phyloP scores from a whole-genome alignment of 2,113 vertebrate genomes.

The Sigmodon hispidus region DNA sequence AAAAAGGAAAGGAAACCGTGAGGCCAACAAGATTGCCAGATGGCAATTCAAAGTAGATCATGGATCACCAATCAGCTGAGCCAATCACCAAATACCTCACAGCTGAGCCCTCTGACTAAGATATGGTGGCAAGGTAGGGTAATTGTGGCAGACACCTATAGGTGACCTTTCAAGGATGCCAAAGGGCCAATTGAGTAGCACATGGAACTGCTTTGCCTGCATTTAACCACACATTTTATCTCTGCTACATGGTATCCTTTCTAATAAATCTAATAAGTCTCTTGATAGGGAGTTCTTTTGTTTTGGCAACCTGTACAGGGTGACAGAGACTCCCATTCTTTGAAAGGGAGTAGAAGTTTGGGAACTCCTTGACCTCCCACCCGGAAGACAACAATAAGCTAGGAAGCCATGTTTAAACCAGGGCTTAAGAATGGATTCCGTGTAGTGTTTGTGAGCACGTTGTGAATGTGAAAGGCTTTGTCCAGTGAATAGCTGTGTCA shows the following conservation, averaged over 20 bases:
- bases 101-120: neutral
- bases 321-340: slow-evolving; percentile 6
- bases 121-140: neutral
- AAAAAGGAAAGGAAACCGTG: neutral
- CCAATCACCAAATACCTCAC: neutral
- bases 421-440: neutral
- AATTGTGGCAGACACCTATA: neutral
- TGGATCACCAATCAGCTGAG: neutral
- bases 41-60: neutral
- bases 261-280: slow-evolving; percentile 67
- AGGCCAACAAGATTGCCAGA: neutral
- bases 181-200: neutral
- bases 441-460: neutral
- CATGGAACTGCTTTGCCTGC: slow-evolving; percentile 36
- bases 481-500: neutral
- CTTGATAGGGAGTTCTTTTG: slow-evolving; percentile 32
- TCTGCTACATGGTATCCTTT: slow-evolving; percentile 6
- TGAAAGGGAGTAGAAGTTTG: slow-evolving; percentile 9
- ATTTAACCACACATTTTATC: slow-evolving; percentile 51
- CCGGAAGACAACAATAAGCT: neutral
- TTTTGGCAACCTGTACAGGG: slow-evolving; percentile 1
- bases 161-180: neutral
- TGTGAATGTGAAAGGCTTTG: neutral
- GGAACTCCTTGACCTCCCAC: neutral
- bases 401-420: neutral